phyloP scores from a whole-genome alignment of 2,797 vertebrate species.

The Rhabdophis nuchalis region DNA sequence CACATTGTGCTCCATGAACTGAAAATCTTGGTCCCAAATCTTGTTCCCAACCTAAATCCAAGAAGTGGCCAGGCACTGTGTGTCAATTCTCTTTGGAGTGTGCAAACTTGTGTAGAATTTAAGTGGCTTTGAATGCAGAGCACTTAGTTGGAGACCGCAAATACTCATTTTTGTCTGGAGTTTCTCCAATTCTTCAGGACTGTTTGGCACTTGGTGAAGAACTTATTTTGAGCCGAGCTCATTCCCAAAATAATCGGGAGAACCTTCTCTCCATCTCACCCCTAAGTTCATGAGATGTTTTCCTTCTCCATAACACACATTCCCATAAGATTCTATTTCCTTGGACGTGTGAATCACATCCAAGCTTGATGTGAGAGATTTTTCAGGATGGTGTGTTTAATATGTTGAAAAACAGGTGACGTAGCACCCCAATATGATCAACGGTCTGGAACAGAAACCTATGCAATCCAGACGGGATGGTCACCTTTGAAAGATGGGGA shows the following conservation, averaged over 20 bases:
- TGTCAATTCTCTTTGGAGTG: neutral
- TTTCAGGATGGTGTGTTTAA: neutral
- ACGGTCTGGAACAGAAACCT: neutral
- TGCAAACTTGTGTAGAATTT: neutral
- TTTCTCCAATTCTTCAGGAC: neutral
- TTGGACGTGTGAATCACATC: neutral
- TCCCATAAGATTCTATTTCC: too few relatives aligned
- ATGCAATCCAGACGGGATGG: neutral
- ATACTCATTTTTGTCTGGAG: neutral
- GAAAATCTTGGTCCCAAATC: neutral
- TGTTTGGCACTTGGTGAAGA: neutral
- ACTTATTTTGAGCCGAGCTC: neutral
- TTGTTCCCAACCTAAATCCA: neutral
- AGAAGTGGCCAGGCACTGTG: neutral
- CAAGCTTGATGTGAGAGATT: neutral
- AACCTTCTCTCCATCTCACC: neutral
- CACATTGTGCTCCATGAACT: neutral
- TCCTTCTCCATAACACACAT: too few relatives aligned
- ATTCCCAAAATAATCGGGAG: neutral
- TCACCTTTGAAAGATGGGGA: neutral
- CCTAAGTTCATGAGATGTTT: neutral
- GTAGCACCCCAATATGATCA: neutral
- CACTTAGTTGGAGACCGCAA: neutral
- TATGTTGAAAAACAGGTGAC: neutral
- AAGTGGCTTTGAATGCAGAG: neutral